These are phyloP conservation scores for Proterorhinus semilunaris DNA, from an alignment of 2,113 vertebrate genomes.

Conservation along the genomic window DNA sequence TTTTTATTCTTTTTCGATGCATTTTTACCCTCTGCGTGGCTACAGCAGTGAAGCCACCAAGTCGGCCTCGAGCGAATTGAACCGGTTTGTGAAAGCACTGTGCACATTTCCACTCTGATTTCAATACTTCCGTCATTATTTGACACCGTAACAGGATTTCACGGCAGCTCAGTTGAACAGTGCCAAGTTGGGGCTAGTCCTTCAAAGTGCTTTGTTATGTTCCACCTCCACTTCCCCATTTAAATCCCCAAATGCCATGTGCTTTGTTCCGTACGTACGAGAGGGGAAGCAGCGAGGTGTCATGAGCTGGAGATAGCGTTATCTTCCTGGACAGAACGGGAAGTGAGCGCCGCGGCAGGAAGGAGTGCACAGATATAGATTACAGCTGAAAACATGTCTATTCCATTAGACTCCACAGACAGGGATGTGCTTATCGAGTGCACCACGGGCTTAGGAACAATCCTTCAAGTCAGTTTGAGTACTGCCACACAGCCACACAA, in stretches of 20 bases:
- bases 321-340: conserved; percentile 64
- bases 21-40: too few relatives aligned
- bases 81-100: too few relatives aligned
- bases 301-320: conserved; percentile 28
- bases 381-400: conserved; percentile 56
- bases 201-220: too few relatives aligned
- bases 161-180: too few relatives aligned
- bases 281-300: conserved; percentile 19
- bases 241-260: not conserved
- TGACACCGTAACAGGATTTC: too few relatives aligned
- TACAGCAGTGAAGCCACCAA: too few relatives aligned
- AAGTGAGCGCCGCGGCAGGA: conserved; percentile 66
- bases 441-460: conserved; percentile 35
- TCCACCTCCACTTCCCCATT: too few relatives aligned
- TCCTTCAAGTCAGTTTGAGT: not conserved
- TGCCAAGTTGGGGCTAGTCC: too few relatives aligned
- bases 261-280: conserved; percentile 12
- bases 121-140: too few relatives aligned
- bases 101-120: too few relatives aligned
- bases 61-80: too few relatives aligned
- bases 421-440: conserved; percentile 52
- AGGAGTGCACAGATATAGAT: conserved; percentile 69
- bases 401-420: conserved; percentile 44
- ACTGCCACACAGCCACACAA: not conserved
- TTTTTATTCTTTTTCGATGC: too few relatives aligned